These are phyloP conservation scores for Xiphophorus maculatus DNA, from an alignment of 2,113 vertebrate species.

Conservation along the genomic window DNA sequence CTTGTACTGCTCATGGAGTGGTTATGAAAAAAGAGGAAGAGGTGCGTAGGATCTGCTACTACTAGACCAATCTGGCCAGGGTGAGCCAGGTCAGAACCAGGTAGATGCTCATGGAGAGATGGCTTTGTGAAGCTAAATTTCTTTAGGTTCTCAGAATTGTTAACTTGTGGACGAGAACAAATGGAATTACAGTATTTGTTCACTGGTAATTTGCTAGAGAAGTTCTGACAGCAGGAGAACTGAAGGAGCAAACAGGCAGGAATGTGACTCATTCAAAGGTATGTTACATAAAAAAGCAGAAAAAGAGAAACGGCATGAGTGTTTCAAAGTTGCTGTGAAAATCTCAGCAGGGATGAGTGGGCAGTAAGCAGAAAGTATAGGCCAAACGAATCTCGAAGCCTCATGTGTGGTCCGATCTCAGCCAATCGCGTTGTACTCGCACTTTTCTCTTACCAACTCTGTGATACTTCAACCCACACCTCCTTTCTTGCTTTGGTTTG, in stretches of 20 bases:
- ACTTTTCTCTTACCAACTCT: slow-evolving; percentile 50
- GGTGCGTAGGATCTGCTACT: no score
- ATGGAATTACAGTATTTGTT: no score
- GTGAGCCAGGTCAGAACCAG: no score
- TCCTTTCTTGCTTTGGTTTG: slow-evolving; percentile 25
- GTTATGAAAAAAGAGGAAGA: no score
- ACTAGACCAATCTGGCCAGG: no score
- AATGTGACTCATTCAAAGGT: slow-evolving; percentile 36
- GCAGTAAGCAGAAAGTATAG: slow-evolving; percentile 21
- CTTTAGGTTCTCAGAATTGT: slow-evolving; percentile 59
- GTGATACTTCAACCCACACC: slow-evolving; percentile 47
- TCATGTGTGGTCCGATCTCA: slow-evolving; percentile 32
- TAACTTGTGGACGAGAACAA: slow-evolving; percentile 73
- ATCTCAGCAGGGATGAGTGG: slow-evolving; percentile 37
- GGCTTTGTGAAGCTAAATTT: neutral
- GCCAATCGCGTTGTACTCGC: slow-evolving; percentile 51
- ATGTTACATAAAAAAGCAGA: slow-evolving; percentile 29
- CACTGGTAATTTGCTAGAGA: slow-evolving; percentile 64
- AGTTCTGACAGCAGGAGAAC: slow-evolving; percentile 69
- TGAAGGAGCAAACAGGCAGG: slow-evolving; percentile 3
- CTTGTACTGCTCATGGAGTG: no score
- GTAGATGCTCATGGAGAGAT: no score
- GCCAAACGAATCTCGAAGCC: slow-evolving; percentile 27
- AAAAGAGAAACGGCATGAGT: neutral
- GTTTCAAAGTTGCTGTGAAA: slow-evolving; percentile 27